Percentiles rank a stretch among this genome's conserved stretches.
These are phyloP conservation scores for Cephalopholis sonnerati DNA, from an alignment of 2,113 vertebrate genomes.

Conservation along the genomic window DNA sequence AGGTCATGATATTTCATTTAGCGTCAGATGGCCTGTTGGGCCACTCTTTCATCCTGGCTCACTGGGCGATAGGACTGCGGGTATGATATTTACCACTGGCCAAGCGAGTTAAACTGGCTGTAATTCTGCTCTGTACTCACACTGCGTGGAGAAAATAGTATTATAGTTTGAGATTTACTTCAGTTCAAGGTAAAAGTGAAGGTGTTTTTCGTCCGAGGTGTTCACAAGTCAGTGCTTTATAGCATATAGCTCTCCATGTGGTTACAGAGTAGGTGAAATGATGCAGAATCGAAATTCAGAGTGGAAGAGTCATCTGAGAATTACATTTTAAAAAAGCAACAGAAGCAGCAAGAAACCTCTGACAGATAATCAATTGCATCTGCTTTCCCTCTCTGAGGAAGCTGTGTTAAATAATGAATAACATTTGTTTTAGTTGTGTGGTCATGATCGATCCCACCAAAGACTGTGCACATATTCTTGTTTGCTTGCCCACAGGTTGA, in stretches of 20 bases:
- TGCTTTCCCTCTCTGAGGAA: constrained; percentile 16
- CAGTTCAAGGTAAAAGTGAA: constrained; percentile 23
- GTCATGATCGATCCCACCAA: constrained; percentile 24
- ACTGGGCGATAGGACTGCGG: constrained; percentile 44
- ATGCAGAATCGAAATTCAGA: background rate
- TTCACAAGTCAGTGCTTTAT: background rate
- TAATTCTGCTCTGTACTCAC: constrained; percentile 39
- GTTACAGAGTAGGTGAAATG: constrained; percentile 22
- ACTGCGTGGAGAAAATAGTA: constrained; percentile 18
- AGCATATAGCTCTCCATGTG: background rate
- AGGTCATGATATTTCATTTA: constrained; percentile 71
- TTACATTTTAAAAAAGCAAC: background rate
- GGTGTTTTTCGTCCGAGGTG: background rate
- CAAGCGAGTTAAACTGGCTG: constrained; percentile 54
- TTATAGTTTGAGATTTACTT: constrained; percentile 23
- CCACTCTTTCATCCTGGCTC: constrained; percentile 67
- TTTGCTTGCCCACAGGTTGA: constrained; percentile 15
- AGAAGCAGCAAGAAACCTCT: constrained; percentile 19
- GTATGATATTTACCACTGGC: constrained; percentile 77
- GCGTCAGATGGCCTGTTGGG: constrained; percentile 64
- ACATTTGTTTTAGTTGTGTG: constrained; percentile 45
- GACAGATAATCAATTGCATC: constrained; percentile 51
- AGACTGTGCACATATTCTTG: constrained; percentile 14
- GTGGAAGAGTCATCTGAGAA: constrained; percentile 7
- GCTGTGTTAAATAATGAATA: constrained; percentile 53